phyloP scores from a whole-genome alignment of 2,888 invertebrate species.

The Phlogophora meticulosa region DNA sequence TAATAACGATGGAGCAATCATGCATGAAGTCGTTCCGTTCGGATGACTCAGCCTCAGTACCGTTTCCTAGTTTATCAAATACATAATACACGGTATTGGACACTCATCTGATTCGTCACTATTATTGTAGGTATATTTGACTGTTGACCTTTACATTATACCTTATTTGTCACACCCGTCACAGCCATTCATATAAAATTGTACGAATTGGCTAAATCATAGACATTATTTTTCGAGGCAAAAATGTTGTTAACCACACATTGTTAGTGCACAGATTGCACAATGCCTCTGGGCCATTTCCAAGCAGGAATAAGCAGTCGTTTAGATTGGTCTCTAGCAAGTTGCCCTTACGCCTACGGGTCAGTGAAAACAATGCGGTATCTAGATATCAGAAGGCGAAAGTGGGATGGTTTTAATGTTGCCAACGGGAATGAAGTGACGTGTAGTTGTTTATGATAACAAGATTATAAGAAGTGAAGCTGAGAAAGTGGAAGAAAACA shows the following conservation, averaged over 20 bases:
- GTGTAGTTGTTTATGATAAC: conserved; percentile 22
- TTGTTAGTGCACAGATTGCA: conserved; percentile 17
- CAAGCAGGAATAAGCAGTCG: conserved; percentile 22
- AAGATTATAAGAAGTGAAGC: conserved; percentile 17
- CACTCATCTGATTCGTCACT: conserved; percentile 65
- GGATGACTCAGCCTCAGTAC: conserved; percentile 76
- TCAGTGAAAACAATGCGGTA: conserved; percentile 36
- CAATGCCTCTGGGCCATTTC: conserved; percentile 1
- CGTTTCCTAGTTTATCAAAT: conserved; percentile 71
- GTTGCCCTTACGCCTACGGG: conserved; percentile 31
- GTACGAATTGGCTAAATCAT: conserved; percentile 1
- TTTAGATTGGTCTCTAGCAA: conserved; percentile 43
- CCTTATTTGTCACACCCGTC: conserved; percentile 40
- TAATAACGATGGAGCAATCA: conserved; percentile 67
- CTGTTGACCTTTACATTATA: conserved; percentile 49
- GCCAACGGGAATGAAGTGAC: conserved; percentile 11
- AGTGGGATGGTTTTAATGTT: conserved; percentile 28
- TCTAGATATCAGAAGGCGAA: conserved; percentile 35
- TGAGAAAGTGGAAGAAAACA: conserved; percentile 41
- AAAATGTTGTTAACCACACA: background rate
- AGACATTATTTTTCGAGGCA: background rate
- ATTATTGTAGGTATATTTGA: conserved; percentile 43
- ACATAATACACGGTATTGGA: conserved; percentile 61
- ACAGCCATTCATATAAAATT: conserved; percentile 12
- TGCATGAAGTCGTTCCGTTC: conserved; percentile 74